These are phyloP conservation scores for Paguma larvata DNA, from an alignment of 2,797 vertebrate genomes.

Conservation along the genomic window DNA sequence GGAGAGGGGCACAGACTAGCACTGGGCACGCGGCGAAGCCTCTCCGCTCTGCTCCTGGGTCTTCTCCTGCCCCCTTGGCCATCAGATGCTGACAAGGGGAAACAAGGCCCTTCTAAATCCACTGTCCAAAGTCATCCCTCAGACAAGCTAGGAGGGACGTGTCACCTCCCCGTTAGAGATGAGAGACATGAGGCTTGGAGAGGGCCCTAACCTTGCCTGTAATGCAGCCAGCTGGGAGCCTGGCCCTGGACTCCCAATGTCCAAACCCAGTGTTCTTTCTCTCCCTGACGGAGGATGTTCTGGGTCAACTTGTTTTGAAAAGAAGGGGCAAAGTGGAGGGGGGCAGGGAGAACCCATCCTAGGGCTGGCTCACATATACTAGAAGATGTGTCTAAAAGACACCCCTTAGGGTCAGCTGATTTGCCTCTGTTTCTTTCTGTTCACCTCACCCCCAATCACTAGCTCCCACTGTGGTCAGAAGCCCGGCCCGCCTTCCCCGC, in stretches of 20 bases:
- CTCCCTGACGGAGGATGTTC: background rate
- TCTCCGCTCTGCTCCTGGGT: background rate
- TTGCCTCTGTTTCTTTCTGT: background rate
- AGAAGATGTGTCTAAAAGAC: background rate
- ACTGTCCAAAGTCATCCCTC: background rate
- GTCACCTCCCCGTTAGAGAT: background rate
- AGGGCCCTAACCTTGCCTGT: background rate
- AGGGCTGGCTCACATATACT: background rate
- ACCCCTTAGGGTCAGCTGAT: background rate
- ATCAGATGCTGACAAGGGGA: background rate
- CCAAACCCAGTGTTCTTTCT: background rate
- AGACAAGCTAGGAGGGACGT: background rate
- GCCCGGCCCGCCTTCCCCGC: background rate
- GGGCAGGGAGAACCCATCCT: background rate
- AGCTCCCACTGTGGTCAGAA: background rate
- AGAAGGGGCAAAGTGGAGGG: background rate
- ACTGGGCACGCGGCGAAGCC: accelerated
- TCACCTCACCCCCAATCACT: background rate
- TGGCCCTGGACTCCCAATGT: background rate
- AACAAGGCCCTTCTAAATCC: background rate
- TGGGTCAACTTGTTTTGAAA: conserved; percentile 20
- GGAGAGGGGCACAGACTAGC: background rate
- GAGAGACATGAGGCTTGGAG: background rate
- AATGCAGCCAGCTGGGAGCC: background rate
- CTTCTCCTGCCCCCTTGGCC: background rate